Base-by-base conservation (phyloP, 2,888 invertebrate species). In the Taphrorychus bicolor region DNA sequence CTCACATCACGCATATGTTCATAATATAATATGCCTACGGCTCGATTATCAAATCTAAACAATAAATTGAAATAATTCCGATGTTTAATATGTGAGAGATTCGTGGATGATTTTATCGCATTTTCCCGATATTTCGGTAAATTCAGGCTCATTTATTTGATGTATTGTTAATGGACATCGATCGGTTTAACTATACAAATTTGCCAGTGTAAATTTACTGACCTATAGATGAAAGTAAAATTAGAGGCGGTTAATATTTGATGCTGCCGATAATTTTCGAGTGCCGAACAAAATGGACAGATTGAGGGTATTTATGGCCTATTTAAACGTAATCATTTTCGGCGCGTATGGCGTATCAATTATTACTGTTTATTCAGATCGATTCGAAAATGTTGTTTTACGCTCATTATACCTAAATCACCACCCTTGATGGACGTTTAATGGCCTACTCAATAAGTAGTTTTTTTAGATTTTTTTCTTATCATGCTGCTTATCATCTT, bases 241-340 rank as follows among this genome's bases (percentile, higher is more conserved):
- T 63, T 68, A 63, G 62, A 54, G 66, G 62, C 51, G 60, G 66
- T 66, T 61, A 66, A 61, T 59, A 66, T 66, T 66, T 66, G 66
- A 61, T 61, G 66, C 48, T 5, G 68, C 53, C 62, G 68, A 68
- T 66, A 66, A 66, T 66, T 66, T 66, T 66, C 59, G 62, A 68
- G 68, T 68, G 68, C 63, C 63, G 59, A 68, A 68, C 68, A 63
- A 68, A 66, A 68, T 63, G 63, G 68, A 68, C 68, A 63, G 58
- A 68, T 67, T 68, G 68, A 48, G 59, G 59, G 63, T 68, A 68
- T 68, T 68, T 68, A 68, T 68, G 58, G 68, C 68, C 59, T 62
- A 63, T 63, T 68, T 63, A 54, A 54, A 40, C 59, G 59, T 53
- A 68, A 63, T 68, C 58, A 63, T 68, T 68, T 63, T 58, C 40